These are phyloP conservation scores for Athene cunicularia DNA, from an alignment of 2,113 vertebrate genomes.

Conservation along the genomic window DNA sequence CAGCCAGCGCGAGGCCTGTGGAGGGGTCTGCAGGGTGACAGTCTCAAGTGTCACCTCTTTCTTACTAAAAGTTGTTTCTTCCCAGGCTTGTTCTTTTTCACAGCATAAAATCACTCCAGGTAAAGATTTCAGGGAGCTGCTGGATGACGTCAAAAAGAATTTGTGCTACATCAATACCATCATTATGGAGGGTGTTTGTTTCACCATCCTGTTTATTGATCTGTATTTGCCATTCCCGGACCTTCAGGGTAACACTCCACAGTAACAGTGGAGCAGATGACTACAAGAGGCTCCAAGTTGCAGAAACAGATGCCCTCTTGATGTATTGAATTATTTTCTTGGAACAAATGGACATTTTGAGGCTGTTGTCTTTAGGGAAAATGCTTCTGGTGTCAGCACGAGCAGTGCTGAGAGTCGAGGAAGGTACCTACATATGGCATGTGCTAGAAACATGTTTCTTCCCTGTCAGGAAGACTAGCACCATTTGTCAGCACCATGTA, in stretches of 20 bases:
- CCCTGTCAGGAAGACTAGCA: background rate
- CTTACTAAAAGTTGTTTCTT: background rate
- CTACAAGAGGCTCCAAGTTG: background rate
- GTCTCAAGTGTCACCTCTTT: background rate
- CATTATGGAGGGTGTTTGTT: conserved; percentile 46
- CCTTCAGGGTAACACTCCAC: conserved; percentile 6
- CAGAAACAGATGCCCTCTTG: background rate
- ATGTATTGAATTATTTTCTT: background rate
- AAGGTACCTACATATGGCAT: fast-evolving
- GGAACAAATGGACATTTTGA: background rate
- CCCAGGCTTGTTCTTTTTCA: background rate
- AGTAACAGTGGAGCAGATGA: background rate
- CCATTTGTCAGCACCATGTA: background rate
- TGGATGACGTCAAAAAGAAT: conserved; percentile 34
- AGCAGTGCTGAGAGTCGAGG: background rate
- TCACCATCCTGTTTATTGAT: conserved; percentile 37
- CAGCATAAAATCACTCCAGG: background rate
- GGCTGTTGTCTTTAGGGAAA: background rate
- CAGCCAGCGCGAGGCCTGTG: background rate
- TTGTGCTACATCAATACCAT: background rate
- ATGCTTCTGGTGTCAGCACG: background rate
- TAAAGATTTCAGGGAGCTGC: conserved; percentile 30
- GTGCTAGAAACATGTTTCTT: fast-evolving
- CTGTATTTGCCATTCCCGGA: conserved; percentile 42
- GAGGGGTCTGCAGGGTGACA: background rate